Conservation (phyloP, 2,888 invertebrate genomes). For the Nephrotoma appendiculata region DNA sequence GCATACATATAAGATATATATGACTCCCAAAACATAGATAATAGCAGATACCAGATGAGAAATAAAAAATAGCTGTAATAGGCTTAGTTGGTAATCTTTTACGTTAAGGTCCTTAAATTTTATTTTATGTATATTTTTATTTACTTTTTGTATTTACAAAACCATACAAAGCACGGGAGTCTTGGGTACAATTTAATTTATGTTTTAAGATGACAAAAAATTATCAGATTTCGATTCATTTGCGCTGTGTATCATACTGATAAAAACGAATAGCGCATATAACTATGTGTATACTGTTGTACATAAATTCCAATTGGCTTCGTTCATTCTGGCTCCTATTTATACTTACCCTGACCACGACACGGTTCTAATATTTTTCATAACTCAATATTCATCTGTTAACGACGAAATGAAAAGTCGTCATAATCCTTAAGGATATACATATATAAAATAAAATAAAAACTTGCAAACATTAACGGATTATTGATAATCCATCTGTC, state of each 20-base stretch:
- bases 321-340: no score
- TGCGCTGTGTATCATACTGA: background rate
- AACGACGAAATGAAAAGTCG: background rate
- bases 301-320: background rate
- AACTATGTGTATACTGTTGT: background rate
- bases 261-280: background rate
- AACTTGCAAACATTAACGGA: background rate
- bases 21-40: background rate
- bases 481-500: background rate
- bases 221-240: background rate
- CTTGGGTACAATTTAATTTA: background rate
- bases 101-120: background rate
- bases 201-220: background rate
- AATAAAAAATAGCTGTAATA: background rate
- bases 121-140: background rate
- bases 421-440: background rate
- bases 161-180: background rate
- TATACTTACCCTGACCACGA: background rate
- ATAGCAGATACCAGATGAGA: background rate
- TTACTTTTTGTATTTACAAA: background rate
- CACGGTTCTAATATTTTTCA: background rate
- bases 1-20: background rate
- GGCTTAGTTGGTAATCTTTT: background rate
- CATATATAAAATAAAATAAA: background rate
- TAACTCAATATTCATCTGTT: background rate